phyloP scores from a whole-genome alignment of 2,888 invertebrate genomes.

The Microchrysa polita region DNA sequence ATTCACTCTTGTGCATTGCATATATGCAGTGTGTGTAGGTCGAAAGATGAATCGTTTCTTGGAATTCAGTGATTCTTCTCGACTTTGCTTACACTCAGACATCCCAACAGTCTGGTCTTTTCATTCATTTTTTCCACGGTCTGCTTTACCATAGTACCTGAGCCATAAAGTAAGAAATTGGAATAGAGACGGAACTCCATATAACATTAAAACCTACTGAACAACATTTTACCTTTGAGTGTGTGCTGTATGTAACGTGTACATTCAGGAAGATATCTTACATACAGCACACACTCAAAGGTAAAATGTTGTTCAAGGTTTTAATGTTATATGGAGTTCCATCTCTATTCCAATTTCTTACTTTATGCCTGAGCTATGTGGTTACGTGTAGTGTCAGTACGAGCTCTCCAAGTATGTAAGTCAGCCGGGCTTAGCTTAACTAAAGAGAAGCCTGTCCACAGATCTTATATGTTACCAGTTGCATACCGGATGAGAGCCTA shows the following conservation, averaged over 20 bases:
- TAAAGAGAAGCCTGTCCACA: slow-evolving; percentile 23
- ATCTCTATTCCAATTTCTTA: no score
- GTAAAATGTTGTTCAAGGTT: no score
- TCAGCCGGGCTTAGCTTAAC: background rate
- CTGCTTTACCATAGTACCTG: slow-evolving; percentile 25
- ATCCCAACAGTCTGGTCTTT: slow-evolving; percentile 15
- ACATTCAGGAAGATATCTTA: no score
- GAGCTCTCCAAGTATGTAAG: background rate
- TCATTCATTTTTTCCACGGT: slow-evolving; percentile 35
- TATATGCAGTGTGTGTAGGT: no score
- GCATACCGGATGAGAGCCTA: slow-evolving; percentile 24
- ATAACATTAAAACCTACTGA: no score
- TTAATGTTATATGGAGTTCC: no score
- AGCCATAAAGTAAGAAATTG: no score
- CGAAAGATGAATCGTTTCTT: slow-evolving; percentile 40
- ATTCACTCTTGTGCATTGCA: no score
- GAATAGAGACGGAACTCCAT: no score
- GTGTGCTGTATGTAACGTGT: no score
- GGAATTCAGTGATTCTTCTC: slow-evolving; percentile 38
- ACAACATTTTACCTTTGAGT: no score
- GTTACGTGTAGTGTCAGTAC: background rate
- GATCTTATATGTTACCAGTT: slow-evolving; percentile 25
- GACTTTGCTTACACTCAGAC: slow-evolving; percentile 24
- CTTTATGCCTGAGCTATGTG: slow-evolving; percentile 20
- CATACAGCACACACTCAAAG: no score